Evolutionary conservation across 2,797 vertebrate genomes (phyloP).

Genomic region (Anolis apletophallus): DNA sequence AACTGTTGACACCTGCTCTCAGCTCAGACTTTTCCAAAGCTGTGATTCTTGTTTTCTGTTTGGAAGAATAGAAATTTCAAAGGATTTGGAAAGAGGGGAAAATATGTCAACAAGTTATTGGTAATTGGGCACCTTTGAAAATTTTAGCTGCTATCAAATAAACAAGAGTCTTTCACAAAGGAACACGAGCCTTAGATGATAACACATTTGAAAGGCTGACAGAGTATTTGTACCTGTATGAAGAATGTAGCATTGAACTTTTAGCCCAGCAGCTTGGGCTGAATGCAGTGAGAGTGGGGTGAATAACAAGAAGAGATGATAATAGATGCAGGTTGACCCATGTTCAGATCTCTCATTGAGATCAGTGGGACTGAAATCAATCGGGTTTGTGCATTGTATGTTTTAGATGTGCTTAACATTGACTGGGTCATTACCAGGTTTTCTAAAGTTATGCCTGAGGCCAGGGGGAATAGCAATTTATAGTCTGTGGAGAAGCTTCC

Average conservation of each 20-base stretch:
- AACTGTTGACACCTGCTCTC: not conserved
- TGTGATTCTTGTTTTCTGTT: not conserved
- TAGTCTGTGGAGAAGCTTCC: not conserved
- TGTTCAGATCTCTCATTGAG: not conserved
- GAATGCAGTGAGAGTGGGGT: not conserved
- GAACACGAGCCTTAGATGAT: not conserved
- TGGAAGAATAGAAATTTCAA: not conserved
- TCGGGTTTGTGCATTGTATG: not conserved
- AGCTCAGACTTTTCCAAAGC: not conserved
- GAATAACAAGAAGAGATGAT: not conserved
- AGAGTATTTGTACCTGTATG: not conserved
- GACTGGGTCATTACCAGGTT: not conserved
- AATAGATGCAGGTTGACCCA: not conserved
- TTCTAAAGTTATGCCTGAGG: not conserved
- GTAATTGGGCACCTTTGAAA: constrained; percentile 15
- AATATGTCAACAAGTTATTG: constrained; percentile 5
- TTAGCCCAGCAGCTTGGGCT: not conserved
- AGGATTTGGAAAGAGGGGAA: not conserved
- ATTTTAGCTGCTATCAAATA: not conserved
- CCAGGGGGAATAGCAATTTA: not conserved
- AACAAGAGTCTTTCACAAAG: not conserved
- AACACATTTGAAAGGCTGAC: not conserved
- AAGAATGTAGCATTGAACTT: not conserved
- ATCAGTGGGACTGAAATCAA: not conserved
- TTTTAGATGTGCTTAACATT: not conserved